phyloP scores from a whole-genome alignment of 2,888 invertebrate genomes.

The Napeogenes inachia region DNA sequence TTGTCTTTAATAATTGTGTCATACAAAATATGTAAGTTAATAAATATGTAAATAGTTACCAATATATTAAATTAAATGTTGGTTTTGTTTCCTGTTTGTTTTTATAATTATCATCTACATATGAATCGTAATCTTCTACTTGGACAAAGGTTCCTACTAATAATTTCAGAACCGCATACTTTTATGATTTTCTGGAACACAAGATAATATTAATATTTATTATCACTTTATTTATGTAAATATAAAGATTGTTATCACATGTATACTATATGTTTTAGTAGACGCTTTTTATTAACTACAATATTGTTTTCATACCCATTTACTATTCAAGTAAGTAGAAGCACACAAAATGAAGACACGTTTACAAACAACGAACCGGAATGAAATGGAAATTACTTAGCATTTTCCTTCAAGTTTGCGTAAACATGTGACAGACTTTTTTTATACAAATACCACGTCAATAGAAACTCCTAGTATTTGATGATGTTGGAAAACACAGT shows the following conservation, averaged over 20 bases:
- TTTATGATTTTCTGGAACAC: too few species aligned
- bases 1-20: slow-evolving; percentile 13
- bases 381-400: slow-evolving; percentile 35
- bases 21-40: not conserved
- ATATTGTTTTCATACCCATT: too few species aligned
- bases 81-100: slow-evolving; percentile 16
- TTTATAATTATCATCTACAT: slow-evolving; percentile 18
- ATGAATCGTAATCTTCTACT: slow-evolving; percentile 9
- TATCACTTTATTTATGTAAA: too few species aligned
- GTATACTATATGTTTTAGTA: too few species aligned
- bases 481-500: slow-evolving; percentile 43
- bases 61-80: slow-evolving; percentile 7
- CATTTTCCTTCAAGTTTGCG: slow-evolving; percentile 47
- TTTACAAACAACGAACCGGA: slow-evolving; percentile 31
- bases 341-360: slow-evolving; percentile 18
- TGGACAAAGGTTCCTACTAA: too few species aligned
- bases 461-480: slow-evolving; percentile 44
- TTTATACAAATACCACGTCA: slow-evolving; percentile 53
- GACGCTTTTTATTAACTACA: too few species aligned
- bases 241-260: too few species aligned
- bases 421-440: slow-evolving; percentile 47
- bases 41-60: not conserved
- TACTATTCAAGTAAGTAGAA: not conserved
- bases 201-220: too few species aligned
- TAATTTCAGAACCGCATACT: too few species aligned